Conservation (phyloP, 2,888 invertebrate species). For the Chesias legatella region DNA sequence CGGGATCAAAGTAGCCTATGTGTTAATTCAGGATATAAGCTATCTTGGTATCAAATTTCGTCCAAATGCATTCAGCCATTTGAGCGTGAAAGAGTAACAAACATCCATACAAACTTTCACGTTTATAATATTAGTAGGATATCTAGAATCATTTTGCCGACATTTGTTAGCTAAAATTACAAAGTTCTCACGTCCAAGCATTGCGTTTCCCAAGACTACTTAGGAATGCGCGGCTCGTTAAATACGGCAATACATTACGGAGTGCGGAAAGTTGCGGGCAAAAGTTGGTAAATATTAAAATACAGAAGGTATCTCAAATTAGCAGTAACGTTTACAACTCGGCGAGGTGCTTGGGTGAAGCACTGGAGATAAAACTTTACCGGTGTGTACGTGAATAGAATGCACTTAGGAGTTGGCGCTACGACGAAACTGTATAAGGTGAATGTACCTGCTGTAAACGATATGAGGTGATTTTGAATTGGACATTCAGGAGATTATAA, state of each 20-base stretch:
- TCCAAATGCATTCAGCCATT: too few species aligned
- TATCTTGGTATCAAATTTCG: too few species aligned
- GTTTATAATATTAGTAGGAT: too few species aligned
- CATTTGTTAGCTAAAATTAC: slow-evolving; percentile 1
- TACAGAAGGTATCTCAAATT: slow-evolving; percentile 28
- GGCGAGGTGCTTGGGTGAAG: slow-evolving; percentile 19
- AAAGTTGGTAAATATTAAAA: slow-evolving; percentile 13
- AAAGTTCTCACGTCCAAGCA: slow-evolving; percentile 1
- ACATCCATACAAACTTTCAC: too few species aligned
- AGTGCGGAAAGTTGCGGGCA: neutral
- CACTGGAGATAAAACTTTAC: slow-evolving; percentile 33
- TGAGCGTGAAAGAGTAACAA: too few species aligned
- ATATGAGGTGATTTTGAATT: neutral
- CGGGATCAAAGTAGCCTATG: too few species aligned
- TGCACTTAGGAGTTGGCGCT: slow-evolving; percentile 21
- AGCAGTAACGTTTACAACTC: slow-evolving; percentile 33
- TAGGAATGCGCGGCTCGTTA: slow-evolving; percentile 1
- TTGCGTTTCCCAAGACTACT: slow-evolving; percentile 3
- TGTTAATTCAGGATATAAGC: too few species aligned
- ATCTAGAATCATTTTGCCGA: too few species aligned
- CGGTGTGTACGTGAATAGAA: slow-evolving; percentile 33
- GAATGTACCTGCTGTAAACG: slow-evolving; percentile 11
- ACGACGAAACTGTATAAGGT: slow-evolving; percentile 14
- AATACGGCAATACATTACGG: neutral
- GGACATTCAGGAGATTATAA: too few species aligned